Conservation (phyloP, 2,113 vertebrate genomes). For the Nothobranchius kuhntae region DNA sequence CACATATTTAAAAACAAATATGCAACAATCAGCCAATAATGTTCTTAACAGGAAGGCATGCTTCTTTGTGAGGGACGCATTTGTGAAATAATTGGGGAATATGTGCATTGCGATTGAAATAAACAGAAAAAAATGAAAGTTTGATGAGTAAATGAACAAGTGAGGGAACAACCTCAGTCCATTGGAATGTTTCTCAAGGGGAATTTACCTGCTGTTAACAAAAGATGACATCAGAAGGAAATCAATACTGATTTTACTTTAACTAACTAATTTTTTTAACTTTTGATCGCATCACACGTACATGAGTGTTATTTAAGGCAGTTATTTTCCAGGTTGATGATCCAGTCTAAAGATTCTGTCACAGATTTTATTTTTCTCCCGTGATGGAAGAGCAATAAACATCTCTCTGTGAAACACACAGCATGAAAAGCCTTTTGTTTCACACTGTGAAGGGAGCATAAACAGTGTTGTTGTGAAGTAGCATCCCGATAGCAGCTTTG, state of each 20-base stretch:
- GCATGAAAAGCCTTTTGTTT: conserved; percentile 25
- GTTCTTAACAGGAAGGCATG: no score
- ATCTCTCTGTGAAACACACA: conserved; percentile 26
- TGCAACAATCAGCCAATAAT: no score
- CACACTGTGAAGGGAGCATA: conserved; percentile 30
- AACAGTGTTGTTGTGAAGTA: conserved; percentile 29
- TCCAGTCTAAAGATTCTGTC: conserved; percentile 15
- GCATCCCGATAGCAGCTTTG: conserved; percentile 48
- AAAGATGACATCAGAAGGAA: neutral
- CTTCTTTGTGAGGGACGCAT: no score
- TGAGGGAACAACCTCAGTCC: neutral
- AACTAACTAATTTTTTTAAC: neutral
- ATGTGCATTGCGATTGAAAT: neutral
- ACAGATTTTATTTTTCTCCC: neutral
- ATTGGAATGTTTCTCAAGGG: neutral
- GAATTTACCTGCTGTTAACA: neutral
- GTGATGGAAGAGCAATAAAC: conserved; percentile 15
- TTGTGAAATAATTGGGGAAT: no score
- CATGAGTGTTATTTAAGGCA: neutral
- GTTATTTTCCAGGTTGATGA: neutral
- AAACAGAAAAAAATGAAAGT: conserved; percentile 8
- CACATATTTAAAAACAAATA: no score
- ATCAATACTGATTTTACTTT: neutral
- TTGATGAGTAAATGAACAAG: conserved; percentile 2
- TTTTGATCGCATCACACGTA: neutral